Evolutionary conservation across 2,888 invertebrate genomes (phyloP).

Genomic region (Nomada lathburiana): DNA sequence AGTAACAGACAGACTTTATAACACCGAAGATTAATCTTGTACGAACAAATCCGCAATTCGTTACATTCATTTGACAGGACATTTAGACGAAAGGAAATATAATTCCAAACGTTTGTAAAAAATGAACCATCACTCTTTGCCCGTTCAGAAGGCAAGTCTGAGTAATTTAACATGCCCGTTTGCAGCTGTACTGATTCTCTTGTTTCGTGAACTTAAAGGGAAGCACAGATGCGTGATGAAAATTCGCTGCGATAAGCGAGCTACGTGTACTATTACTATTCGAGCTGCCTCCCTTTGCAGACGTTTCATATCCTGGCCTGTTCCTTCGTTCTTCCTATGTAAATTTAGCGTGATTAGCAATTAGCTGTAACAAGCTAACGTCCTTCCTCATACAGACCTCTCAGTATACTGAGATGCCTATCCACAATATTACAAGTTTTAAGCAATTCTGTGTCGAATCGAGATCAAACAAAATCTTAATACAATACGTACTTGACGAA

Average conservation of each 20-base stretch:
- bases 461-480: background rate
- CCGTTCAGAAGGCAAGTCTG: too few relatives aligned
- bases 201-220: background rate
- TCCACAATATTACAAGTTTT: constrained; percentile 30
- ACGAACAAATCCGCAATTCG: too few relatives aligned
- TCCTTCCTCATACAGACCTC: constrained; percentile 54
- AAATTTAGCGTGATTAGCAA: constrained; percentile 71
- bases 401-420: constrained; percentile 21
- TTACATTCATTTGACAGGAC: too few relatives aligned
- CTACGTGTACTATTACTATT: constrained; percentile 34
- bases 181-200: too few relatives aligned
- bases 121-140: too few relatives aligned
- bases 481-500: too few relatives aligned
- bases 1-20: too few relatives aligned
- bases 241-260: constrained; percentile 48
- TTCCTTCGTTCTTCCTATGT: constrained; percentile 56
- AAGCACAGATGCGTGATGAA: constrained; percentile 24
- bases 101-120: too few relatives aligned
- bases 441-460: constrained; percentile 9
- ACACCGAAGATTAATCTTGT: too few relatives aligned
- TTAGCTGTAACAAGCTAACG: constrained; percentile 70
- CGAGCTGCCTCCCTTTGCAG: constrained; percentile 18
- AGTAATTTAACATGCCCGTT: too few relatives aligned
- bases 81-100: too few relatives aligned
- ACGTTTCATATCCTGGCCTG: constrained; percentile 27